phyloP scores from a whole-genome alignment of 2,797 vertebrate species.

The Nyctalus aviator region DNA sequence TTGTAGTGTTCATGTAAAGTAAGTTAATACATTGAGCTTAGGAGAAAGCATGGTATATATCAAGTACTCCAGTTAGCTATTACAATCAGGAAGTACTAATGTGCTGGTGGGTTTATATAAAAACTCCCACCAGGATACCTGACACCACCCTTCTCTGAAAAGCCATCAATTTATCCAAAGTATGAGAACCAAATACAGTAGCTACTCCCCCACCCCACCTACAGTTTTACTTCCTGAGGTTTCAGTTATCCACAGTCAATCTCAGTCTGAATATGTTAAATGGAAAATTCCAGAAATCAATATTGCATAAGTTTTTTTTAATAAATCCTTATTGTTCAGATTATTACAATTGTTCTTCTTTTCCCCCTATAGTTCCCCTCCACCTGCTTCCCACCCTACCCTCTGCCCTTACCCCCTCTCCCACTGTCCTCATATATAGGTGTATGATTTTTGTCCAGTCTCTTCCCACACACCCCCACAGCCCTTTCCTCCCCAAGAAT shows the following conservation, averaged over 20 bases:
- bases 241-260: not conserved
- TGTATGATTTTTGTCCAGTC: too few relatives aligned
- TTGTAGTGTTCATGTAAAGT: not conserved
- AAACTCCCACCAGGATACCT: not conserved
- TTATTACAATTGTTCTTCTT: too few relatives aligned
- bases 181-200: not conserved
- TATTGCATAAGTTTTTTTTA: not conserved
- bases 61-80: not conserved
- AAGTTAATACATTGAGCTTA: not conserved
- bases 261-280: not conserved
- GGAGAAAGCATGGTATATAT: not conserved
- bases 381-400: too few relatives aligned
- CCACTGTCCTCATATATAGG: too few relatives aligned
- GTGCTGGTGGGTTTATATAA: not conserved
- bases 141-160: not conserved
- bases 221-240: not conserved
- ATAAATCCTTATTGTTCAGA: too few relatives aligned
- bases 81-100: not conserved
- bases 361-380: too few relatives aligned
- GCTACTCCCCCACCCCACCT: too few relatives aligned
- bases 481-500: too few relatives aligned
- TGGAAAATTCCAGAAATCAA: not conserved
- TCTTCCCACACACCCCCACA: too few relatives aligned
- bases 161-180: not conserved
- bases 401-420: too few relatives aligned